Conservation (phyloP, 2,113 vertebrate species). For the Xiphias gladius region DNA sequence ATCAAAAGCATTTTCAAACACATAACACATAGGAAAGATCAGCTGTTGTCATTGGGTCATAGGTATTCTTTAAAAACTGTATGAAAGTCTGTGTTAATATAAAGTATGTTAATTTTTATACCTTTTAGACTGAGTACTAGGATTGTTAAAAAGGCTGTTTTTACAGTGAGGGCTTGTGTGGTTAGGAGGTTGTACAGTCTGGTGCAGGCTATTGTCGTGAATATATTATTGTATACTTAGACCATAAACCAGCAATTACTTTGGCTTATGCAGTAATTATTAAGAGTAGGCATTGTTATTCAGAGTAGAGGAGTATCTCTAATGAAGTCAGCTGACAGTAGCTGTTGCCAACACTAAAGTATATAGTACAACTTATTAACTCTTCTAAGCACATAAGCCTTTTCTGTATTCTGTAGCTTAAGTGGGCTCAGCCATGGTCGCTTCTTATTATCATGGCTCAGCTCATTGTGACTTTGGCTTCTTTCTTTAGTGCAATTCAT, state of each 20-base stretch:
- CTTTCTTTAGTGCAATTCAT: conserved; percentile 46
- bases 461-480: conserved; percentile 65
- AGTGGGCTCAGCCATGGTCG: conserved; percentile 71
- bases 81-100: conserved; percentile 5
- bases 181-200: conserved; percentile 21
- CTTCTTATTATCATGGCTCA: conserved; percentile 56
- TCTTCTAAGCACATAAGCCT: conserved; percentile 81
- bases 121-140: neutral
- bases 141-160: neutral
- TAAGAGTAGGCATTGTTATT: conserved; percentile 67
- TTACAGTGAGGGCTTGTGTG: neutral
- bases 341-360: conserved; percentile 63
- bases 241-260: conserved; percentile 69
- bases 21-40: neutral
- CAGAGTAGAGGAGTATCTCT: conserved; percentile 55
- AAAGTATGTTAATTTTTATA: neutral
- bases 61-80: conserved; percentile 2
- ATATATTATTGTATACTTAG: conserved; percentile 63
- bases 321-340: conserved; percentile 53
- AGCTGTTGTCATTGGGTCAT: neutral
- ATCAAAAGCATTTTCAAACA: neutral
- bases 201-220: conserved; percentile 34
- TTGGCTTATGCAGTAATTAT: conserved; percentile 68
- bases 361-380: conserved; percentile 76
- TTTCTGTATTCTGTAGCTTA: conserved; percentile 72